These are phyloP conservation scores for Maconellicoccus hirsutus DNA, from an alignment of 1,140 invertebrate genomes.

Conservation along the genomic window DNA sequence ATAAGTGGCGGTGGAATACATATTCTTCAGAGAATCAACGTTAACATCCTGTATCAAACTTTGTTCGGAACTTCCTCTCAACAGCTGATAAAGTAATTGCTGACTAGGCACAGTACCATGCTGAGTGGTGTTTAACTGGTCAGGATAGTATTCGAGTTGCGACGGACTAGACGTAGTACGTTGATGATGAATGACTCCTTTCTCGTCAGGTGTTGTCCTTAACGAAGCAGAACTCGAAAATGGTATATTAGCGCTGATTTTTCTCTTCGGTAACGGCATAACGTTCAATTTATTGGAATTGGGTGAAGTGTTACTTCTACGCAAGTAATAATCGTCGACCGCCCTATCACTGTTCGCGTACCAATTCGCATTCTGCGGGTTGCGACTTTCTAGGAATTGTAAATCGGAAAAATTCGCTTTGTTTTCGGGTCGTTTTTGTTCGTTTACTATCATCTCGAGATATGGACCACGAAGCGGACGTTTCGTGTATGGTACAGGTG, in stretches of 20 bases:
- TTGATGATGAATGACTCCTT: conserved; percentile 46
- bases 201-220: conserved; percentile 29
- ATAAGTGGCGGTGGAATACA: not conserved
- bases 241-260: conserved; percentile 41
- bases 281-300: conserved; percentile 1
- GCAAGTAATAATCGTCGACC: conserved; percentile 39
- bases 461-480: conserved; percentile 63
- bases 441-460: conserved; percentile 69
- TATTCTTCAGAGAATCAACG: conserved; percentile 9
- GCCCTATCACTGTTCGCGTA: conserved; percentile 31
- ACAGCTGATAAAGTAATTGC: conserved; percentile 56
- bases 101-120: conserved; percentile 45
- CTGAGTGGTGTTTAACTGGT: conserved; percentile 2
- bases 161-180: conserved; percentile 66
- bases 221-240: conserved; percentile 31
- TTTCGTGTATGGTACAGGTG: conserved; percentile 51
- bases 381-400: conserved; percentile 36
- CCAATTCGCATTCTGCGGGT: conserved; percentile 13
- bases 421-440: conserved; percentile 59
- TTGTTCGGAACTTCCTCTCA: conserved; percentile 61
- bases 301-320: conserved; percentile 30
- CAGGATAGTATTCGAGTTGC: conserved; percentile 47
- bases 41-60: conserved; percentile 27
- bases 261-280: conserved; percentile 36
- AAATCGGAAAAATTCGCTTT: conserved; percentile 39